Evolutionary conservation across 2,113 vertebrate genomes (phyloP).

Genomic region (Ochotona curzoniae): DNA sequence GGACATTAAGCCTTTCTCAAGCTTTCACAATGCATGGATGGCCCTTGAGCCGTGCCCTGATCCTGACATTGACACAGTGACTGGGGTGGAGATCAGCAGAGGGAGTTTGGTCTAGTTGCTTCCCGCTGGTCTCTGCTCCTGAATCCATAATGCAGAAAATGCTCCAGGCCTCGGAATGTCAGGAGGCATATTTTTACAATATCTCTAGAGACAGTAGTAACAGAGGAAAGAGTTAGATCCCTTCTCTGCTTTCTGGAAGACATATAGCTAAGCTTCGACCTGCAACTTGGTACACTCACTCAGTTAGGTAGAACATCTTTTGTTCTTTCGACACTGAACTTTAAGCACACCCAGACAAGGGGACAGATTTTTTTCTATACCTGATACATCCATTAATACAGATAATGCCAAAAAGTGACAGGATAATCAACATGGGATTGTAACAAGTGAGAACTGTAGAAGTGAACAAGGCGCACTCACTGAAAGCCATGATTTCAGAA

Average conservation of each 20-base stretch:
- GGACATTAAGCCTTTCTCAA: background rate
- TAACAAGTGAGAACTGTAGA: background rate
- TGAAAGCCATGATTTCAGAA: background rate
- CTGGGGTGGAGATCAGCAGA: no score
- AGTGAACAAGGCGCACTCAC: background rate
- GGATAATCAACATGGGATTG: background rate
- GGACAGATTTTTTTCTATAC: conserved; percentile 30
- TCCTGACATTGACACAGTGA: background rate
- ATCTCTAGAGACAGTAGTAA: background rate
- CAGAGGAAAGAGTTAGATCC: background rate
- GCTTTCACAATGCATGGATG: background rate
- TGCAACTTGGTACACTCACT: background rate
- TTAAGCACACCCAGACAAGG: background rate
- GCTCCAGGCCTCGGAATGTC: background rate
- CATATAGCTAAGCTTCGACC: conserved; percentile 2
- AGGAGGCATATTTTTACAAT: background rate
- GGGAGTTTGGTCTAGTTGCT: background rate
- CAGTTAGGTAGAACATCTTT: background rate
- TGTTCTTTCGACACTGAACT: conserved; percentile 29
- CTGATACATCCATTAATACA: background rate
- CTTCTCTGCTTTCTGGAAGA: background rate
- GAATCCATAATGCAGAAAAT: background rate
- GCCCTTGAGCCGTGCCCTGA: background rate
- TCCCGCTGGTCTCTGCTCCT: background rate
- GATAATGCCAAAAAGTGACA: background rate